These are phyloP conservation scores for Mesocentrotus franciscanus DNA, from an alignment of 53 echinoderm and acorn worm genomes.

Conservation along the genomic window DNA sequence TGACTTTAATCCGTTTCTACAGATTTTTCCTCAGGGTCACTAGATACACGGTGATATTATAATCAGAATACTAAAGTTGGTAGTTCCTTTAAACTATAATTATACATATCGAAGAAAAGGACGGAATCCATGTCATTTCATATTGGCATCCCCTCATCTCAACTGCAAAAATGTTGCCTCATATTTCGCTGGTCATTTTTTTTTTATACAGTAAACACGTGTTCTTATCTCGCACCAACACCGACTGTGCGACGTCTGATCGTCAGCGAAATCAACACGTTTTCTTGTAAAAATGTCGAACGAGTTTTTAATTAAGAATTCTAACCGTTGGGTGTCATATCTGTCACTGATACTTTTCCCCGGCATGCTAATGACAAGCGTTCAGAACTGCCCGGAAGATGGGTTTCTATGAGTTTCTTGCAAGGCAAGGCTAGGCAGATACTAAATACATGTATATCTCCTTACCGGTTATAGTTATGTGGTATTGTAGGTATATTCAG, in stretches of 20 bases:
- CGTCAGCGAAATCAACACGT: constrained; percentile 51
- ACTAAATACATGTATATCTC: neutral
- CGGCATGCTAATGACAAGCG: constrained; percentile 39
- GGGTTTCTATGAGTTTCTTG: neutral
- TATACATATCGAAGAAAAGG: neutral
- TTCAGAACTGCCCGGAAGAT: constrained; percentile 41
- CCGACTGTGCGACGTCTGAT: constrained; percentile 22
- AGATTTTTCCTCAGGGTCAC: too few species aligned
- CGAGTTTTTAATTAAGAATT: constrained; percentile 53
- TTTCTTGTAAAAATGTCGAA: constrained; percentile 48
- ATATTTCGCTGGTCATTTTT: neutral
- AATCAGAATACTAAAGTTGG: too few species aligned
- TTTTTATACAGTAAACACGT: neutral
- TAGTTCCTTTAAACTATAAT: neutral
- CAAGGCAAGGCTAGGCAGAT: neutral
- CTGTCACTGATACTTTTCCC: constrained; percentile 38
- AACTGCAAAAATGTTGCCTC: neutral
- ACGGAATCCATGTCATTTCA: neutral
- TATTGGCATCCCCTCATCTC: neutral
- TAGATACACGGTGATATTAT: too few species aligned
- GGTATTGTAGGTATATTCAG: neutral
- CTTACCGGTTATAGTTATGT: neutral
- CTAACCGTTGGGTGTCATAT: constrained; percentile 46
- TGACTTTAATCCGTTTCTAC: too few species aligned
- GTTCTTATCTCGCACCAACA: neutral